Conservation (phyloP, 2,797 vertebrate species). For the Hemibagrus guttatus region DNA sequence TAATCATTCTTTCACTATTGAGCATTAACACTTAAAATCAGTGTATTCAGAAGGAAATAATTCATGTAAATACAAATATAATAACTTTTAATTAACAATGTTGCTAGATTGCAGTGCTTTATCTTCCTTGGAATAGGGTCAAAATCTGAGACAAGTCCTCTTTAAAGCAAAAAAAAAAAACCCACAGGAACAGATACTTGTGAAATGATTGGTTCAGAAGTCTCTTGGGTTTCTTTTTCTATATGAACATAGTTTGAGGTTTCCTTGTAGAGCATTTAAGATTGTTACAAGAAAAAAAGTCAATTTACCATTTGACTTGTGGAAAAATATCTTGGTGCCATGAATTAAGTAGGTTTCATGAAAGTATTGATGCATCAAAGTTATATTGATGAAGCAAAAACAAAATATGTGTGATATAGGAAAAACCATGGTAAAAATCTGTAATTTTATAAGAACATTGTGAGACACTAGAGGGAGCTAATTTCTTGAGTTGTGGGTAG, state of each 20-base stretch:
- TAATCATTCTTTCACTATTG: neutral
- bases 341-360: neutral
- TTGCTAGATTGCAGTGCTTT: neutral
- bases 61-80: neutral
- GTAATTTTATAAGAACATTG: neutral
- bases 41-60: neutral
- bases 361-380: neutral
- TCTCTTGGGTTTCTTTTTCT: neutral
- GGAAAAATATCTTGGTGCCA: slow-evolving; percentile 20
- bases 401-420: neutral
- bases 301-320: slow-evolving; percentile 43
- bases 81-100: neutral
- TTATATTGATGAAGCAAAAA: neutral
- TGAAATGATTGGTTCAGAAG: neutral
- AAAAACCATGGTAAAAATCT: no score
- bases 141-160: neutral
- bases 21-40: neutral
- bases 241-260: neutral
- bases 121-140: neutral
- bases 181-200: neutral
- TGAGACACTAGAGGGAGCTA: neutral
- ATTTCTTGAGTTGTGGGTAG: neutral
- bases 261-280: neutral
- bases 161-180: neutral
- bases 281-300: neutral